Evolutionary conservation across 1,140 invertebrate species (phyloP).

Genomic region (Rhagoletis zephyria): DNA sequence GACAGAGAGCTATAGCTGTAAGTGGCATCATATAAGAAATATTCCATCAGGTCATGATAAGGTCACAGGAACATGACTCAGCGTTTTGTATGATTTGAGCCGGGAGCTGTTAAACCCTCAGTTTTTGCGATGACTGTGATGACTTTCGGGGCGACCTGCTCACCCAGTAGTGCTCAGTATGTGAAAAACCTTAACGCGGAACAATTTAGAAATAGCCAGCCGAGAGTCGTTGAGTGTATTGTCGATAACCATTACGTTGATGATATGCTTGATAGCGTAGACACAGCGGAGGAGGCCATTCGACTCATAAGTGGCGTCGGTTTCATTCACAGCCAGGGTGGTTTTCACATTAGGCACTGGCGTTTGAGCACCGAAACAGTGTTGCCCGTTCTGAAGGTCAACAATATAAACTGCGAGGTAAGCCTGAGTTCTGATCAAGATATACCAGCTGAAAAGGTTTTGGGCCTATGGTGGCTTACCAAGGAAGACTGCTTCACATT

Average conservation of each 20-base stretch:
- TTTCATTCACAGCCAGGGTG: neutral
- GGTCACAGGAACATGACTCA: neutral
- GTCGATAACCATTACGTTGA: no score
- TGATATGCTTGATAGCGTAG: no score
- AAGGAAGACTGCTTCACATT: no score
- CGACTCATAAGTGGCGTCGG: neutral
- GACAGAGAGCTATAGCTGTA: neutral
- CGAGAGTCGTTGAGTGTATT: neutral
- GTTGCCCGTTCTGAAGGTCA: no score
- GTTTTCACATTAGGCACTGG: neutral
- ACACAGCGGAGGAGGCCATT: neutral
- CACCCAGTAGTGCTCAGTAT: neutral
- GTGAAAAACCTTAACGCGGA: constrained; percentile 37
- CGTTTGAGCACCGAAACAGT: no score
- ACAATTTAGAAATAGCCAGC: neutral
- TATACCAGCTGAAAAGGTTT: no score
- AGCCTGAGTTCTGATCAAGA: no score
- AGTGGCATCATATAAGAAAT: constrained; percentile 14
- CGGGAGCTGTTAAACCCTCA: neutral
- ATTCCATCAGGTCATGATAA: neutral
- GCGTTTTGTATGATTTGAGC: constrained; percentile 4
- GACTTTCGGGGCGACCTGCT: neutral
- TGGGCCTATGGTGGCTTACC: no score
- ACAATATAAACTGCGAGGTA: no score
- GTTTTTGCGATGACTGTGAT: neutral